phyloP scores from a whole-genome alignment of 2,113 vertebrate species.

The Sinocyclocheilus maitianheensis region DNA sequence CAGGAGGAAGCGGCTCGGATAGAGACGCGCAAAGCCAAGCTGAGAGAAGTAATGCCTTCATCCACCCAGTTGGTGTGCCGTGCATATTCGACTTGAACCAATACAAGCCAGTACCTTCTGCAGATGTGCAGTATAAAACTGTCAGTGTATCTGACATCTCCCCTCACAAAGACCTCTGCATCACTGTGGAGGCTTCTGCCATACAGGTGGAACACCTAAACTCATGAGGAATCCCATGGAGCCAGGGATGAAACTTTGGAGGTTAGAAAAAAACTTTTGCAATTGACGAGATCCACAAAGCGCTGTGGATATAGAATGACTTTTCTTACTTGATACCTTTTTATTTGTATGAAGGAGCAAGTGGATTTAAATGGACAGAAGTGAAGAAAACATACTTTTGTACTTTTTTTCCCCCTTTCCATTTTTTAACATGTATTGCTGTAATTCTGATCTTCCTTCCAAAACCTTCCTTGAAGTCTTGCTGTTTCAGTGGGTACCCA shows the following conservation, averaged over 20 bases:
- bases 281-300: slow-evolving; percentile 7
- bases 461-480: slow-evolving; percentile 44
- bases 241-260: no score
- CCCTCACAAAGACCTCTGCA: slow-evolving; percentile 96
- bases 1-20: slow-evolving; percentile 68
- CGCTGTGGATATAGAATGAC: slow-evolving; percentile 45
- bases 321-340: slow-evolving; percentile 33
- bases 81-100: slow-evolving; percentile 96
- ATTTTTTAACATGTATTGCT: background rate
- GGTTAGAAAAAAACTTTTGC: slow-evolving; percentile 36
- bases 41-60: slow-evolving; percentile 64
- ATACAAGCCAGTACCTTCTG: slow-evolving; percentile 87
- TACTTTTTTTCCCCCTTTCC: slow-evolving; percentile 24
- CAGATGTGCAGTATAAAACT: slow-evolving; percentile 79
- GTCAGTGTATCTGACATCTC: slow-evolving; percentile 74
- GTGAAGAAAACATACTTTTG: slow-evolving; percentile 51
- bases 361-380: slow-evolving; percentile 45
- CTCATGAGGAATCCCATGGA: slow-evolving; percentile 64
- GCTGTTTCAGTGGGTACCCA: slow-evolving; percentile 1
- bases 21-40: slow-evolving; percentile 66
- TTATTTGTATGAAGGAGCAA: slow-evolving; percentile 19
- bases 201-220: slow-evolving; percentile 80
- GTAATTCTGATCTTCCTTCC: slow-evolving; percentile 61
- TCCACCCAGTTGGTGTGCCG: slow-evolving; percentile 70
- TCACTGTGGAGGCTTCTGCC: slow-evolving; percentile 91